phyloP scores from a whole-genome alignment of 1,140 invertebrate genomes.

The Anastrepha ludens region DNA sequence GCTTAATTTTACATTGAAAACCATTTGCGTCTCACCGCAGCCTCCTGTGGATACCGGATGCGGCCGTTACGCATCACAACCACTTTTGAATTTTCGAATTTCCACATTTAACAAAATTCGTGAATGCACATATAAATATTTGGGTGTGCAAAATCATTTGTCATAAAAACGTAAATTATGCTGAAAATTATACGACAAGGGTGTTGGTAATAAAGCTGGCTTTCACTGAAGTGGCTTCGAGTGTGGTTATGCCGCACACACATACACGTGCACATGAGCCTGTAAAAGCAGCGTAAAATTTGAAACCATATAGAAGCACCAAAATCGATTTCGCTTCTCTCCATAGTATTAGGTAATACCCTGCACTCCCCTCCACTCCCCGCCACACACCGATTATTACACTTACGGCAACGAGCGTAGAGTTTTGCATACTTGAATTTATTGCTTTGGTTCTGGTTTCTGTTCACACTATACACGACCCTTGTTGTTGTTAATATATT shows the following conservation, averaged over 20 bases:
- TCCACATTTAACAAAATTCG: slow-evolving; percentile 30
- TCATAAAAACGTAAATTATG: slow-evolving; percentile 49
- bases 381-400: background rate
- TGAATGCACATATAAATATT: slow-evolving; percentile 4
- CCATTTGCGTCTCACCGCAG: background rate
- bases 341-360: no score
- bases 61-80: background rate
- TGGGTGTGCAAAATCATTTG: slow-evolving; percentile 28
- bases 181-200: slow-evolving; percentile 45
- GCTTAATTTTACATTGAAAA: slow-evolving; percentile 50
- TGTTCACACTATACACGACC: no score
- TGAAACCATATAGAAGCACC: no score
- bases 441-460: no score
- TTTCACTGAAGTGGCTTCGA: background rate
- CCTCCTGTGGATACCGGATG: background rate
- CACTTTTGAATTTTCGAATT: slow-evolving; percentile 20
- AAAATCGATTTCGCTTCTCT: no score
- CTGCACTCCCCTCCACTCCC: no score
- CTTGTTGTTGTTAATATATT: no score
- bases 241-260: no score
- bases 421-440: no score
- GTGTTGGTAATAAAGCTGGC: slow-evolving; percentile 19
- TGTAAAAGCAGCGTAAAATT: no score
- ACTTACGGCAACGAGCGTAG: no score
- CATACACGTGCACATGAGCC: no score